Conservation (phyloP, 2,888 invertebrate genomes). For the Petrolisthes manimaculis region DNA sequence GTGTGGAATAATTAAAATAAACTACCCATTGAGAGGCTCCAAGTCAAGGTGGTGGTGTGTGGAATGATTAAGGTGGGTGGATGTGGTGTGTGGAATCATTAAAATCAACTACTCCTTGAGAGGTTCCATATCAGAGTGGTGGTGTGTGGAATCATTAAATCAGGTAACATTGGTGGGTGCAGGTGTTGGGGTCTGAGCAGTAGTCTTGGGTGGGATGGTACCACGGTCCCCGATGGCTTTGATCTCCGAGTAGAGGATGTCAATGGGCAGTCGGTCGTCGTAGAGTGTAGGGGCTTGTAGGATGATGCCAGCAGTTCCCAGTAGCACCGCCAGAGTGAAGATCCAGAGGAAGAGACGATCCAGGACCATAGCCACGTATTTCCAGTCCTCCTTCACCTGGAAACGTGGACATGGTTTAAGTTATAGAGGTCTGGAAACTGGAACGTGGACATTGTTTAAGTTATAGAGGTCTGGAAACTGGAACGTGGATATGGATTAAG, state of each 20-base stretch:
- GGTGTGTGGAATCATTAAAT: too few species aligned
- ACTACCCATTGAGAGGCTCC: too few species aligned
- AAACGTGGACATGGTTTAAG: background rate
- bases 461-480: too few species aligned
- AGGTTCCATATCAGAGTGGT: too few species aligned
- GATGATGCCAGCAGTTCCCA: slow-evolving; percentile 72
- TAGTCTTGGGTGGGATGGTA: slow-evolving; percentile 9
- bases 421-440: too few species aligned
- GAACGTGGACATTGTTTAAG: too few species aligned
- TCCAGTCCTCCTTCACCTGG: slow-evolving; percentile 73
- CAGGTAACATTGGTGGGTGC: slow-evolving; percentile 31
- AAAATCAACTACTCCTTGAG: too few species aligned
- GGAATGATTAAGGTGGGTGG: background rate
- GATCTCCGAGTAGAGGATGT: slow-evolving; percentile 68
- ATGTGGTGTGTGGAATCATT: slow-evolving; percentile 13
- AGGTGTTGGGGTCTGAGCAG: slow-evolving; percentile 19
- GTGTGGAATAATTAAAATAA: background rate
- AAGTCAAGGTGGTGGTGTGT: background rate
- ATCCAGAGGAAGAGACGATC: slow-evolving; percentile 74
- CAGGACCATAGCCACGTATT: slow-evolving; percentile 74
- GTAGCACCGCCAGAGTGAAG: slow-evolving; percentile 73
- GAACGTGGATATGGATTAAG: too few species aligned
- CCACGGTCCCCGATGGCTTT: slow-evolving; percentile 52
- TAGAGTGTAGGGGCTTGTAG: slow-evolving; percentile 72
- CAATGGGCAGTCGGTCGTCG: slow-evolving; percentile 69